phyloP scores from a whole-genome alignment of 2,797 vertebrate genomes.

The Pangasius mekongensis region DNA sequence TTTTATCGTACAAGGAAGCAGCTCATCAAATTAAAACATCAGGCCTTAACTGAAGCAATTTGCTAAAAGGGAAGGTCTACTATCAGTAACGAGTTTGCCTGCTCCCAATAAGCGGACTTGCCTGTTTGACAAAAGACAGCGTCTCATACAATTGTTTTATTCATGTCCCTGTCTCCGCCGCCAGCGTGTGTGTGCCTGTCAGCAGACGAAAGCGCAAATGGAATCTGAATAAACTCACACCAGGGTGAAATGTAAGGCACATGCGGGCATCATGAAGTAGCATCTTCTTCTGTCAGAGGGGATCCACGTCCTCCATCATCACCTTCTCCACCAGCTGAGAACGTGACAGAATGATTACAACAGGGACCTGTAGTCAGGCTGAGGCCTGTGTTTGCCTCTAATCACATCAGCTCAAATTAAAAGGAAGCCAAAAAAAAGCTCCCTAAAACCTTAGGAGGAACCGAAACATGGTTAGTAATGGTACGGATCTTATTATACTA shows the following conservation, averaged over 20 bases:
- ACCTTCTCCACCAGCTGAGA: slow-evolving; percentile 10
- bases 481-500: background rate
- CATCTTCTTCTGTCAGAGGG: slow-evolving; percentile 18
- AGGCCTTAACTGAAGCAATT: slow-evolving; percentile 16
- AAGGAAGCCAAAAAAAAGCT: background rate
- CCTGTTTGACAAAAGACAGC: slow-evolving; percentile 73
- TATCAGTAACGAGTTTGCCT: slow-evolving; percentile 62
- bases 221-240: slow-evolving; percentile 33
- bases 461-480: background rate
- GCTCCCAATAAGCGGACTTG: slow-evolving; percentile 73
- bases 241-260: slow-evolving; percentile 3
- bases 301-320: slow-evolving; percentile 4
- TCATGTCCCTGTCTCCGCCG: slow-evolving; percentile 75
- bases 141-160: slow-evolving; percentile 78
- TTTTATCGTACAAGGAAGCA: background rate
- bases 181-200: slow-evolving; percentile 46
- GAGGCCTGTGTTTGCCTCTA: background rate
- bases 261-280: background rate
- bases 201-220: slow-evolving; percentile 38
- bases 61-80: slow-evolving; percentile 41
- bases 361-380: slow-evolving; percentile 26
- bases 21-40: slow-evolving; percentile 35
- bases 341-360: slow-evolving; percentile 23
- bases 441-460: background rate
- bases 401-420: slow-evolving; percentile 23